phyloP scores from a whole-genome alignment of 1,140 invertebrate genomes.

The Meloidogyne exigua region DNA sequence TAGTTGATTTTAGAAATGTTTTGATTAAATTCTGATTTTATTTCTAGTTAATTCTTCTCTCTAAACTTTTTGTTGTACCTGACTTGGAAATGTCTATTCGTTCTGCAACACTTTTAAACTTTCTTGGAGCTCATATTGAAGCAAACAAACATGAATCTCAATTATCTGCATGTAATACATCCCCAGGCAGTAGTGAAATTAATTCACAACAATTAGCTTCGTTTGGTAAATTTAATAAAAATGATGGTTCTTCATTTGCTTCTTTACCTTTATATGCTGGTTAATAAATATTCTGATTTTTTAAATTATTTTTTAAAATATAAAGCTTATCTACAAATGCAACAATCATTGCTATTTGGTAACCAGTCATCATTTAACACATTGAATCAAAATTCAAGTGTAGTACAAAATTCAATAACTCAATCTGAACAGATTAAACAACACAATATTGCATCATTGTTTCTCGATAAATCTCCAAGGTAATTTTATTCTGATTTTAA shows the following conservation, averaged over 20 bases:
- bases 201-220: background rate
- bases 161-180: background rate
- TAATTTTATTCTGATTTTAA: background rate
- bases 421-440: background rate
- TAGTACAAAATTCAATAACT: background rate
- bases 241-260: background rate
- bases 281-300: background rate
- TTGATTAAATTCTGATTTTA: background rate
- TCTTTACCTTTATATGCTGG: background rate
- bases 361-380: background rate
- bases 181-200: constrained; percentile 3
- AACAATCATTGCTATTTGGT: background rate
- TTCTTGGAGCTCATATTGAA: background rate
- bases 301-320: background rate
- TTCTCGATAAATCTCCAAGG: background rate
- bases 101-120: background rate
- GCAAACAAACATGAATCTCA: background rate
- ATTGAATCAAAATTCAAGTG: background rate
- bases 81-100: constrained; percentile 31
- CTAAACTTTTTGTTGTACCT: constrained; percentile 41
- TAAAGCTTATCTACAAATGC: background rate
- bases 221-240: background rate
- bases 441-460: background rate
- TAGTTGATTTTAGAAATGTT: background rate
- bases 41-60: constrained; percentile 44